phyloP scores from a whole-genome alignment of 2,888 invertebrate genomes.

The Rhynchonema sp. region DNA sequence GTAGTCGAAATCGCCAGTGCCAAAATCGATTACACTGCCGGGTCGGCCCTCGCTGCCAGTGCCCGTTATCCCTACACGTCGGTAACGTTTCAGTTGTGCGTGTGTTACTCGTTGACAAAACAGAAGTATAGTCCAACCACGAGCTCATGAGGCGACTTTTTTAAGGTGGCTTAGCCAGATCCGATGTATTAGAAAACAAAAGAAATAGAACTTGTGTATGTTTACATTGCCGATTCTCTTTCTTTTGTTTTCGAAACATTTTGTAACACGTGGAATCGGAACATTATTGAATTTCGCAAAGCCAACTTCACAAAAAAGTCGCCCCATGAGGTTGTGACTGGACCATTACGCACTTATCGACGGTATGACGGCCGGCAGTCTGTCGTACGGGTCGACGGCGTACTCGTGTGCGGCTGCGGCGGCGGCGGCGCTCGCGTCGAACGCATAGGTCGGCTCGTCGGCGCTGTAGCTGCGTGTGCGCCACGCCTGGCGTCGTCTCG shows the following conservation, averaged over 20 bases:
- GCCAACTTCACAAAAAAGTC: too few species aligned
- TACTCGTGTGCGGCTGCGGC: conserved; percentile 1
- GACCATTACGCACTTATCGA: background rate
- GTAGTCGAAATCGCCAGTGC: background rate
- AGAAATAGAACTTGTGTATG: too few species aligned
- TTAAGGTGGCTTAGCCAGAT: too few species aligned
- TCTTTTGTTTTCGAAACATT: too few species aligned
- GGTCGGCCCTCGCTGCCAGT: background rate
- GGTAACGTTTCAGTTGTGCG: background rate
- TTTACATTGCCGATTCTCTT: too few species aligned
- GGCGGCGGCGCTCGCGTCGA: conserved; percentile 1
- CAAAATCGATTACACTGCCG: background rate
- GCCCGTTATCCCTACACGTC: background rate
- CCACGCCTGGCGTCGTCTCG: background rate
- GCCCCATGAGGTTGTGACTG: too few species aligned
- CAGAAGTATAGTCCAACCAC: background rate
- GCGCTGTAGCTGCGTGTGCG: conserved; percentile 5
- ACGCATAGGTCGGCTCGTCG: conserved; percentile 1
- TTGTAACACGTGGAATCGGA: too few species aligned
- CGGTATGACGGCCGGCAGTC: conserved; percentile 2
- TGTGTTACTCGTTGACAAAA: background rate
- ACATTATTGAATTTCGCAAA: too few species aligned
- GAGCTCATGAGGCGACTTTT: background rate
- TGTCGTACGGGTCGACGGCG: background rate
- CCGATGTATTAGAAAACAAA: too few species aligned